Base-by-base conservation (phyloP, 2,113 vertebrate genomes). In the Varanus salvator region DNA sequence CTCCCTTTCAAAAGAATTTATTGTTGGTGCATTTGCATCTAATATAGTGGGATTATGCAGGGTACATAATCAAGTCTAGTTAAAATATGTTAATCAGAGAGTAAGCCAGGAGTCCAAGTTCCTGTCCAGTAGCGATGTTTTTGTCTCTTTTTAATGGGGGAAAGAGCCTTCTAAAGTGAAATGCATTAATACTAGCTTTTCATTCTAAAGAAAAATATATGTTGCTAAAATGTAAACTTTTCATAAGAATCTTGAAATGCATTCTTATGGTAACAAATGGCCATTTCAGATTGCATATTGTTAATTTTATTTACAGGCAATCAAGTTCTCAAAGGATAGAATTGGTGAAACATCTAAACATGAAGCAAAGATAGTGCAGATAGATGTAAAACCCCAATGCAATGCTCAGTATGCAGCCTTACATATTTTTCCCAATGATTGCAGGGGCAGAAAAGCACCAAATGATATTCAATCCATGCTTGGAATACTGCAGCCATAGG, bases 401-500 rank as follows among this genome's bases (percentile, higher is more conserved):
- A 85, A 90, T 38, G 91, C 86, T 90, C 31, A 71, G 89, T 1
- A 19, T 27, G 52, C 38, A 91, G 2, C 86, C 75, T 71, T 92
- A 76, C 23, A 48, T 94, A 81, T 82, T 90, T 94, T 91, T 87
- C 27, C 77, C 1, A 60, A 75, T 74, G 50, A 87, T 93, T 86
- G 87, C 87, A 69, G 90, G 52, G 25, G 19, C 5, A 60, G 17
- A 77, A 64, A 17, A 34, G 3, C 50, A 38, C 50, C 69, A 74
- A 74, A 74, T 57, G 38, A 34, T 74, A 74, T 86, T 91, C 85
- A 91, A 14, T 90, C 84, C 80, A 92, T 64, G 87, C 68, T 94
- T 95, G 94, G 44, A 87, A 50, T 86, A 93, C 92, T 94, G 90
- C 95, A 94, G 88, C 90, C 92, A 44, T 85, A 86, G 89, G 64